phyloP scores from a whole-genome alignment of 2,113 vertebrate species.

The Oncorhynchus gorbuscha region DNA sequence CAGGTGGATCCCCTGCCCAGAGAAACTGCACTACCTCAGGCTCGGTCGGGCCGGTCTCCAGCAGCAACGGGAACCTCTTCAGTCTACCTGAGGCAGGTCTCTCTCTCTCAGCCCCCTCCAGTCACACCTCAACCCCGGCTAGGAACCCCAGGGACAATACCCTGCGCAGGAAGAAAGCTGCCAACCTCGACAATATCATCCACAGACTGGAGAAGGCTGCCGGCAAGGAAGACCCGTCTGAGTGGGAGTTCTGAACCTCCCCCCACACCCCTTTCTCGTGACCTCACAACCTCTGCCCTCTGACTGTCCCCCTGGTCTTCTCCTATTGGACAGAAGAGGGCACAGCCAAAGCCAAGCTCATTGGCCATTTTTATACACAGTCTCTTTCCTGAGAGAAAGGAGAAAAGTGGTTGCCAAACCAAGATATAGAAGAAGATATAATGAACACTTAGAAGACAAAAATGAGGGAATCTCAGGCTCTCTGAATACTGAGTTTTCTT shows the following conservation, averaged over 20 bases:
- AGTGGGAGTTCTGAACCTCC: constrained; percentile 93
- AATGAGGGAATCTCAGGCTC: constrained; percentile 60
- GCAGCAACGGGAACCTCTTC: constrained; percentile 87
- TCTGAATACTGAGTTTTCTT: constrained; percentile 70
- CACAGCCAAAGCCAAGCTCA: constrained; percentile 77
- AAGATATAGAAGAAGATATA: constrained; percentile 70
- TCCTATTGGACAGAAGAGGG: constrained; percentile 59
- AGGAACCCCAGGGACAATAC: constrained; percentile 94
- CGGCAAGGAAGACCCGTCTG: constrained; percentile 91
- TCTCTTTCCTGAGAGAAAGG: constrained; percentile 63
- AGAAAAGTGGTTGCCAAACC: constrained; percentile 68
- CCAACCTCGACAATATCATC: constrained; percentile 98
- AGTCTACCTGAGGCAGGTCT: constrained; percentile 85
- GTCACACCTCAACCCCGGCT: constrained; percentile 69
- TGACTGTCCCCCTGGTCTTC: constrained; percentile 64
- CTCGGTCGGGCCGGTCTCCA: constrained; percentile 85
- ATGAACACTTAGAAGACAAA: constrained; percentile 76
- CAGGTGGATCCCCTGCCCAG: constrained; percentile 79
- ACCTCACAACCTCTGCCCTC: constrained; percentile 73
- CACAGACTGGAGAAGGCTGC: constrained; percentile 96
- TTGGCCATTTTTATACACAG: constrained; percentile 74
- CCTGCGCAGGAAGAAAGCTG: constrained; percentile 94
- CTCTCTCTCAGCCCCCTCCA: constrained; percentile 72
- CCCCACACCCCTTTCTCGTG: constrained; percentile 61
- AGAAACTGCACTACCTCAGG: constrained; percentile 81